These are phyloP conservation scores for Patella caerulea DNA, from an alignment of 2,888 invertebrate genomes.

Conservation along the genomic window DNA sequence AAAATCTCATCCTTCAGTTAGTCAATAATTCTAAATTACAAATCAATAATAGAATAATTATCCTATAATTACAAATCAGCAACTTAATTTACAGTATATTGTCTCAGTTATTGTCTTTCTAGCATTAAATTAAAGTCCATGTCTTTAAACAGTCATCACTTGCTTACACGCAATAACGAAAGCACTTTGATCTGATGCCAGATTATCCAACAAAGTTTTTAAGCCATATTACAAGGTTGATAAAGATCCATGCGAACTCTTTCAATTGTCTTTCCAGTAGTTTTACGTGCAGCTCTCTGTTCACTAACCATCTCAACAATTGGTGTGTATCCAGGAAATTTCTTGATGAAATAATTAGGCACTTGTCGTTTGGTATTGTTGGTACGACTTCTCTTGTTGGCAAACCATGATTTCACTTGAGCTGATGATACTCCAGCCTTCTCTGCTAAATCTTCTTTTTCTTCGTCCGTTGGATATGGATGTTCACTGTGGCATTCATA, in stretches of 20 bases:
- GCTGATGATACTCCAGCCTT: constrained; percentile 46
- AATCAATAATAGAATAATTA: too few species aligned
- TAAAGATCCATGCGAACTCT: neutral
- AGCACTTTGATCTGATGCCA: constrained; percentile 1
- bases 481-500: constrained; percentile 48
- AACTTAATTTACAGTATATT: too few species aligned
- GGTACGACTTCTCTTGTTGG: constrained; percentile 60
- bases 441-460: constrained; percentile 51
- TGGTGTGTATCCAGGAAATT: constrained; percentile 49
- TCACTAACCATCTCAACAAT: constrained; percentile 51
- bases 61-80: too few species aligned
- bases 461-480: constrained; percentile 58
- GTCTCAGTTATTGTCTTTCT: too few species aligned
- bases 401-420: constrained; percentile 64
- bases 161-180: constrained; percentile 9
- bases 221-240: neutral
- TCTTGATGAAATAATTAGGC: constrained; percentile 58
- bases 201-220: neutral
- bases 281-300: constrained; percentile 38
- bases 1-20: too few species aligned
- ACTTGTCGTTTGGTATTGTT: constrained; percentile 58
- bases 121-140: too few species aligned
- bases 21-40: too few species aligned
- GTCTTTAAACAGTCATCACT: neutral
- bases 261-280: neutral